Evolutionary conservation across 2,888 invertebrate species (phyloP), one percentile per base, ranked within the genome.

Genomic region (Conops quadrifasciatus): DNA sequence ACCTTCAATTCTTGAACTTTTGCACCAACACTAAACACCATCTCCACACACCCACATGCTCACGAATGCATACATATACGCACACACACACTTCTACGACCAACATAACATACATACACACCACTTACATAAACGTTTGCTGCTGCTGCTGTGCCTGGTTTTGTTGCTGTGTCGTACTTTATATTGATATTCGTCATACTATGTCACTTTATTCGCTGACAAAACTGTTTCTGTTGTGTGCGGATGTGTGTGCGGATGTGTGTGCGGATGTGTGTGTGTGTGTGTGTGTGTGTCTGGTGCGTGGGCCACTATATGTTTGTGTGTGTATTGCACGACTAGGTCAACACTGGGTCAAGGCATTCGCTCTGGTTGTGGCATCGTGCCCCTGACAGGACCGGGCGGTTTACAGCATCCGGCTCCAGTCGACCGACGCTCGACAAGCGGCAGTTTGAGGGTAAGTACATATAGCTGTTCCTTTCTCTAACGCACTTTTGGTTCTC

Each of bases 311-410:
- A 58, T 71, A 56, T 66, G 53, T 62, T 28, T 56, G 63, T 70
- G 43, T 64, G 53, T 71, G 16, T 71, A 53, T 58, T 68, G 68
- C 70, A 73, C 74, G 80, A 83, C 81, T 85, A 86, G 86, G 84
- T 81, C 86, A 79, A 85, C 85, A 77, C 84, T 86, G 83, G 85
- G 86, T 81, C 86, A 86, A 84, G 86, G 86, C 80, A 86, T 86
- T 75, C 84, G 86, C 73, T 85, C 85, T 77, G 85, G 85, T 80
- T 86, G 86, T 80, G 84, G 84, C 80, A 84, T 86, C 81, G 85
- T 86, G 76, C 85, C 85, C 60, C 80, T 86, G 67, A 86, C 86
- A 69, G 85, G 85, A 80, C 85, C 85, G 49, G 84, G 85, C 77
- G 85, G 85, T 78, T 80, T 86, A 59, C 85, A 86, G 78, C 86